Percentiles rank a stretch among this genome's conserved stretches.
phyloP scores from a whole-genome alignment of 2,113 vertebrate genomes.

The Oryzias javanicus region DNA sequence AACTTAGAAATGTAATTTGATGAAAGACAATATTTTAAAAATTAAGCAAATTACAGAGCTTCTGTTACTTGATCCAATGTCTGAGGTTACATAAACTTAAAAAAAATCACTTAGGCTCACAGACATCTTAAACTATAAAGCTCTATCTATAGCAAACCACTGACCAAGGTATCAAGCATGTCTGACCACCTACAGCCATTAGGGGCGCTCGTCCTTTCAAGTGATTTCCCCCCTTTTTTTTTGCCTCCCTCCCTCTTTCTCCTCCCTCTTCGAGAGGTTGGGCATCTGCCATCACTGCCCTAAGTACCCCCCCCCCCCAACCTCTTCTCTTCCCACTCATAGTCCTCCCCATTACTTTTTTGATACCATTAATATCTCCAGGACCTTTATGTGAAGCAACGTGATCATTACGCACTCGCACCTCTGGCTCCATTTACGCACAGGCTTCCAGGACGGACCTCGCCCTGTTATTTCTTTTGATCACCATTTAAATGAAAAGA shows the following conservation, averaged over 20 bases:
- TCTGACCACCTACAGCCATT: conserved; percentile 21
- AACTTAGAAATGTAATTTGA: too few relatives aligned
- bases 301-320: background rate
- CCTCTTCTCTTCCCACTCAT: background rate
- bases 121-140: too few relatives aligned
- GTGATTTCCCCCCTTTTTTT: background rate
- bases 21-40: too few relatives aligned
- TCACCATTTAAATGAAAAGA: conserved; percentile 67
- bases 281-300: conserved; percentile 33
- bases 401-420: conserved; percentile 60
- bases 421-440: conserved; percentile 52
- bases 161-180: background rate
- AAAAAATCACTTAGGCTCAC: too few relatives aligned
- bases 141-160: too few relatives aligned
- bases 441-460: conserved; percentile 31
- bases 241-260: conserved; percentile 1
- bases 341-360: conserved; percentile 8
- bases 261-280: conserved; percentile 55
- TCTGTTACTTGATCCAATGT: too few relatives aligned
- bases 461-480: conserved; percentile 67
- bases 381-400: conserved; percentile 67
- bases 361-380: conserved; percentile 54
- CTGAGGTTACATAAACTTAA: too few relatives aligned
- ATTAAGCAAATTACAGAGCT: too few relatives aligned
- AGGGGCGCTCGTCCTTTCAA: conserved; percentile 46